A percentile compares a stretch with the other conserved stretches of the same genome.
Evolutionary conservation across 2,797 vertebrate genomes (phyloP).

Genomic region (Lophius americanus): DNA sequence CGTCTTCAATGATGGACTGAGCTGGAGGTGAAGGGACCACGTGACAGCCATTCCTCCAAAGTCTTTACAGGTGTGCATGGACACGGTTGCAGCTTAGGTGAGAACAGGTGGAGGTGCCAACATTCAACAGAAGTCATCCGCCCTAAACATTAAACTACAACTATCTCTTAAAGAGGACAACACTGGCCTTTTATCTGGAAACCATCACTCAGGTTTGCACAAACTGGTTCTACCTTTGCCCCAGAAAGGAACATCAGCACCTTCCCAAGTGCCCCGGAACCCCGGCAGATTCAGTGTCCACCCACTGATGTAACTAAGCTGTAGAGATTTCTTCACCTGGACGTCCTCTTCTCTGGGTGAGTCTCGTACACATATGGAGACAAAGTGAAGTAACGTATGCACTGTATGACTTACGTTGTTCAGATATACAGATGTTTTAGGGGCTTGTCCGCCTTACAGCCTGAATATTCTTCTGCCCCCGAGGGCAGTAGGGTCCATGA

Average conservation of each 20-base stretch:
- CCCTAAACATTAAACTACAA: slow-evolving; percentile 53
- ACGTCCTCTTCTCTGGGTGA: slow-evolving; percentile 73
- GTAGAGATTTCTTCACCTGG: slow-evolving; percentile 63
- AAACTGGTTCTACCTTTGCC: slow-evolving; percentile 70
- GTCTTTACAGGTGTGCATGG: slow-evolving; percentile 39
- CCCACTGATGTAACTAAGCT: slow-evolving; percentile 67
- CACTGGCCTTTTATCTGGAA: slow-evolving; percentile 54
- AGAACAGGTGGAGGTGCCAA: slow-evolving; percentile 39
- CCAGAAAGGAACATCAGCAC: slow-evolving; percentile 59
- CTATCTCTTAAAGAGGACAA: slow-evolving; percentile 47
- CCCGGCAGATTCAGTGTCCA: slow-evolving; percentile 46
- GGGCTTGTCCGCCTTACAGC: slow-evolving; percentile 11
- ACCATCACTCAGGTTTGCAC: slow-evolving; percentile 68
- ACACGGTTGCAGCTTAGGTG: slow-evolving; percentile 55
- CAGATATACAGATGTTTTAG: not conserved
- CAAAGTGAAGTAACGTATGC: too few species aligned
- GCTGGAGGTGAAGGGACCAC: slow-evolving; percentile 50
- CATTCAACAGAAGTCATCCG: slow-evolving; percentile 32
- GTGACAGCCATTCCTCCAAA: slow-evolving; percentile 24
- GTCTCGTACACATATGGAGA: slow-evolving; percentile 37
- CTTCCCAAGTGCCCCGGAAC: slow-evolving; percentile 67
- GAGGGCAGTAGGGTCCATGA: too few species aligned
- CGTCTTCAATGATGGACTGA: slow-evolving; percentile 73
- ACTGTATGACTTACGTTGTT: too few species aligned
- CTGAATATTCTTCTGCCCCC: not conserved